Conservation (phyloP, 2,888 invertebrate genomes). For the Trichogramma dendrolimi region DNA sequence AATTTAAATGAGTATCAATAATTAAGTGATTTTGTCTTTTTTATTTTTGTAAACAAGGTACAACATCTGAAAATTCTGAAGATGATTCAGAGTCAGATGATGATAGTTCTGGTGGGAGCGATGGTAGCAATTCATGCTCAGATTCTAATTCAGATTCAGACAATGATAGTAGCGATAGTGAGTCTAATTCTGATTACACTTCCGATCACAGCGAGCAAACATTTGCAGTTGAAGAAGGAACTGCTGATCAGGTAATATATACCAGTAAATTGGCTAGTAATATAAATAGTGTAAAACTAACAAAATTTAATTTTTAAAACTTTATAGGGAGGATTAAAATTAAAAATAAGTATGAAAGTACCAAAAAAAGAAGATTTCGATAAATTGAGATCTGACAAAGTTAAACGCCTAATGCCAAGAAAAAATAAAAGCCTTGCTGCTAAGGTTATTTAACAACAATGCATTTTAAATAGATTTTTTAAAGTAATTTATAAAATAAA, state of each 20-base stretch:
- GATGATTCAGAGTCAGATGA: constrained; percentile 53
- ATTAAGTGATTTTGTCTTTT: not conserved
- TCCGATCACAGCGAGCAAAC: constrained; percentile 52
- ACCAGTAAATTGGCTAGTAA: constrained; percentile 7
- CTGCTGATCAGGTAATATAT: constrained; percentile 51
- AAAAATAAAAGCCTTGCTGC: constrained; percentile 41
- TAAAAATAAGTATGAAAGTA: constrained; percentile 55
- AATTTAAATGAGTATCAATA: not conserved
- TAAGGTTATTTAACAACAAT: constrained; percentile 38
- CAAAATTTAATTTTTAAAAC: constrained; percentile 9
- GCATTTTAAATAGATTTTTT: not conserved
- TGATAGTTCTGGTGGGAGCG: constrained; percentile 50
- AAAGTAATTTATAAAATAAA: not conserved
- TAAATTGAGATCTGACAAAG: constrained; percentile 44
- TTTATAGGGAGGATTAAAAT: constrained; percentile 53
- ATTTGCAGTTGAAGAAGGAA: constrained; percentile 54
- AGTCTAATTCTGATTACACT: constrained; percentile 54
- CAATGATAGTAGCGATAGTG: constrained; percentile 49
- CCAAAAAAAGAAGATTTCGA: constrained; percentile 48
- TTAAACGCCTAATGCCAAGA: constrained; percentile 36
- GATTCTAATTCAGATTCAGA: constrained; percentile 50
- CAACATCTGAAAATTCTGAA: constrained; percentile 24
- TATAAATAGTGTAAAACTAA: constrained; percentile 5
- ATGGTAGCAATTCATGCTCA: constrained; percentile 50
- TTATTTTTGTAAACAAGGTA: constrained; percentile 13